Evolutionary conservation across 2,888 invertebrate genomes (phyloP).

Genomic region (Subacronicta megacephala): DNA sequence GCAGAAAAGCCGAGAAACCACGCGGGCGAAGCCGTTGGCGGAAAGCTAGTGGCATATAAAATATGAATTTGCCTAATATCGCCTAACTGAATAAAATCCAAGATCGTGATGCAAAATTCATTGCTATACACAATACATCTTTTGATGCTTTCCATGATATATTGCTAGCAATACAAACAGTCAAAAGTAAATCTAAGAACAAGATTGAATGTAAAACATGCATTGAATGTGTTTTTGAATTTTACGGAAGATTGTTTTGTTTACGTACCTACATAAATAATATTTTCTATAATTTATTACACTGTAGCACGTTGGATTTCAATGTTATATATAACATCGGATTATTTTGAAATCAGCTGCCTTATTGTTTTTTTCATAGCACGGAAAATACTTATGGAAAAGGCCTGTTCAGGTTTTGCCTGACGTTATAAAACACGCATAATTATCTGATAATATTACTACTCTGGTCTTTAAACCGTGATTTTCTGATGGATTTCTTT

Average conservation of each 20-base stretch:
- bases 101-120: conserved; percentile 39
- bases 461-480: too few relatives aligned
- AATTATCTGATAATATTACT: too few relatives aligned
- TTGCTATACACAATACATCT: conserved; percentile 25
- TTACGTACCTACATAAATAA: background rate
- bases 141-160: conserved; percentile 28
- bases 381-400: too few relatives aligned
- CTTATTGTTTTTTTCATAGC: too few relatives aligned
- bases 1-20: too few relatives aligned
- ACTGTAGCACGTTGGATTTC: background rate
- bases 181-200: conserved; percentile 42
- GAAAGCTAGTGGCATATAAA: background rate
- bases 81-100: conserved; percentile 4
- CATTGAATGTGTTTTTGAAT: conserved; percentile 30
- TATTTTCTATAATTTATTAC: conserved; percentile 19
- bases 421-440: too few relatives aligned
- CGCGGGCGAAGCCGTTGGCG: too few relatives aligned
- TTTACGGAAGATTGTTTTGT: conserved; percentile 5
- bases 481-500: too few relatives aligned
- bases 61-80: background rate
- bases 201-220: conserved; percentile 23
- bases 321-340: too few relatives aligned
- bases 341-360: too few relatives aligned
- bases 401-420: too few relatives aligned
- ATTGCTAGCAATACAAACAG: conserved; percentile 37